phyloP scores from a whole-genome alignment of 2,888 invertebrate species.

The Drosophila demipolita region DNA sequence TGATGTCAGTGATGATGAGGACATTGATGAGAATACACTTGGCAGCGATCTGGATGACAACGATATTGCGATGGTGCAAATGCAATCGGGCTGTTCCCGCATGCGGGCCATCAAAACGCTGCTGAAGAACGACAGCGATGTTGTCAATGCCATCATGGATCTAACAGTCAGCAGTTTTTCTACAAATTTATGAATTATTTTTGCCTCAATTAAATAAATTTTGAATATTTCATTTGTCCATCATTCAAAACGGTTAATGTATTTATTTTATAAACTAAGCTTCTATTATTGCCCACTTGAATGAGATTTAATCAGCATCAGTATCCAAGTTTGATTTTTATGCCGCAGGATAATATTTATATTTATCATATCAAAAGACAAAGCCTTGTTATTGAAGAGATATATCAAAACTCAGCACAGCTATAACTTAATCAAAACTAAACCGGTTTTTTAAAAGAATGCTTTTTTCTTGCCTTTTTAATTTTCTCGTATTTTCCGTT shows the following conservation, averaged over 20 bases:
- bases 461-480: neutral
- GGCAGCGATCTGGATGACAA: slow-evolving; percentile 44
- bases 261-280: neutral
- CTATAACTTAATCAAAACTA: neutral
- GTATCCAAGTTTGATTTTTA: neutral
- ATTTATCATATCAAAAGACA: neutral
- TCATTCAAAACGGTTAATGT: neutral
- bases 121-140: slow-evolving; percentile 53
- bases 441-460: neutral
- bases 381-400: neutral
- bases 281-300: neutral
- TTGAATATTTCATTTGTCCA: neutral
- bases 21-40: neutral
- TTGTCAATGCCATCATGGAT: slow-evolving; percentile 73
- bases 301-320: neutral
- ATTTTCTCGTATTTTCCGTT: neutral
- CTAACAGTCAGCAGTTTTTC: slow-evolving; percentile 15
- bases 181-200: neutral
- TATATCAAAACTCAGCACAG: neutral
- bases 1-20: neutral
- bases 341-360: no score
- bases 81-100: slow-evolving; percentile 62
- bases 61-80: slow-evolving; percentile 64
- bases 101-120: slow-evolving; percentile 54
- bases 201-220: neutral